Percentiles rank a stretch among this genome's conserved stretches.
Conservation (phyloP, 1,140 invertebrate genomes). For the Rhagoletis pomonella region DNA sequence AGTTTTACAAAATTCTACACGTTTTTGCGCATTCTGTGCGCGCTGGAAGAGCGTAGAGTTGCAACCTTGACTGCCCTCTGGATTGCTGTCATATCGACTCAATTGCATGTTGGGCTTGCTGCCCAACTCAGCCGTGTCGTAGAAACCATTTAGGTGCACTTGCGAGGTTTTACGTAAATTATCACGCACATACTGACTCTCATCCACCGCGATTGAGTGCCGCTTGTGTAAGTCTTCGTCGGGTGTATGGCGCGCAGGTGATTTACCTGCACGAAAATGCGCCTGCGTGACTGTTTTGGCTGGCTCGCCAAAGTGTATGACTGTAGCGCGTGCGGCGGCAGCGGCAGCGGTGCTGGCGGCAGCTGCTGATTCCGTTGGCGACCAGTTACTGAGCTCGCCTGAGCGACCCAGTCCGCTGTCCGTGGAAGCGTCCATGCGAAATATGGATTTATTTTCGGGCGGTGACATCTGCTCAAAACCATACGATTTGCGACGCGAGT, state of each 20-base stretch:
- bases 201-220: conserved; percentile 78
- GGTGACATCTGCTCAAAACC: conserved; percentile 82
- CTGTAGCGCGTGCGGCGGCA: conserved; percentile 61
- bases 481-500: conserved; percentile 82
- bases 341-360: not conserved
- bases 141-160: conserved; percentile 67
- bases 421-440: conserved; percentile 80
- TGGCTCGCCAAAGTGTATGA: conserved; percentile 47
- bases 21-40: conserved; percentile 76
- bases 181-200: conserved; percentile 75
- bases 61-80: conserved; percentile 71
- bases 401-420: conserved; percentile 84
- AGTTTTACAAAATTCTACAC: conserved; percentile 89
- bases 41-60: conserved; percentile 56
- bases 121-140: conserved; percentile 41
- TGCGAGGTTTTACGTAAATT: conserved; percentile 66
- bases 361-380: conserved; percentile 63
- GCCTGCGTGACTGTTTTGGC: not conserved
- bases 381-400: conserved; percentile 78
- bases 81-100: not conserved
- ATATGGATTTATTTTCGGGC: conserved; percentile 74
- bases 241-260: conserved; percentile 5
- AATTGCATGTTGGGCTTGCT: conserved; percentile 55
- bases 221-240: conserved; percentile 74
- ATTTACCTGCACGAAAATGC: not conserved